Evolutionary conservation across 1,140 invertebrate genomes (phyloP).

Genomic region (Diuraphis noxia): DNA sequence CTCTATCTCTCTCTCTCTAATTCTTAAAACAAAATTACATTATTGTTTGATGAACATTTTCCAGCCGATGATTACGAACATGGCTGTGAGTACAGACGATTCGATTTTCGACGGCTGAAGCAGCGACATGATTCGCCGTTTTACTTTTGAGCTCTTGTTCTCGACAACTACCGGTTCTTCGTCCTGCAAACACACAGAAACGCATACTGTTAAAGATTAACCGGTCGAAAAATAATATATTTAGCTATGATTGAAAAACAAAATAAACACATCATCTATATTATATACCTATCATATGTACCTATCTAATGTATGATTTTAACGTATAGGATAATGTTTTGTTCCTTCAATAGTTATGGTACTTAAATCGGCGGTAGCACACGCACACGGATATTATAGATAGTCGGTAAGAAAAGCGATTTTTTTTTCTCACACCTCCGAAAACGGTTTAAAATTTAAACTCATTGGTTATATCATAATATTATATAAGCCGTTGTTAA

Average conservation of each 20-base stretch:
- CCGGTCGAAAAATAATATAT: no score
- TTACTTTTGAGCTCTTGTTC: not conserved
- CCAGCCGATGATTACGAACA: slow-evolving; percentile 33
- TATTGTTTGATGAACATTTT: slow-evolving; percentile 46
- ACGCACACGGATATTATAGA: no score
- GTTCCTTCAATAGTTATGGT: not conserved
- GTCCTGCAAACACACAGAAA: slow-evolving; percentile 16
- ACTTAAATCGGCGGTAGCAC: not conserved
- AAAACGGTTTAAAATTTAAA: no score
- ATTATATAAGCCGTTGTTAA: no score
- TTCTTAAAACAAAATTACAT: not conserved
- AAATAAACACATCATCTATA: not conserved
- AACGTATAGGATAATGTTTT: not conserved
- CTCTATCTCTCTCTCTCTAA: slow-evolving; percentile 16
- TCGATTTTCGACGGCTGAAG: not conserved
- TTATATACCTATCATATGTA: not conserved
- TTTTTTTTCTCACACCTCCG: not conserved
- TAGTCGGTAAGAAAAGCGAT: not conserved
- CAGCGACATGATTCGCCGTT: slow-evolving; percentile 1
- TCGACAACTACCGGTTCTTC: not conserved
- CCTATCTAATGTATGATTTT: not conserved
- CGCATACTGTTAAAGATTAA: not conserved
- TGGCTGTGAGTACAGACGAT: slow-evolving; percentile 17
- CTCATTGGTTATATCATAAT: no score
- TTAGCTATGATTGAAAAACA: not conserved